Percentiles rank a stretch among this genome's conserved stretches.
Conservation (phyloP, 2,113 vertebrate species). For the Theristicus caerulescens region DNA sequence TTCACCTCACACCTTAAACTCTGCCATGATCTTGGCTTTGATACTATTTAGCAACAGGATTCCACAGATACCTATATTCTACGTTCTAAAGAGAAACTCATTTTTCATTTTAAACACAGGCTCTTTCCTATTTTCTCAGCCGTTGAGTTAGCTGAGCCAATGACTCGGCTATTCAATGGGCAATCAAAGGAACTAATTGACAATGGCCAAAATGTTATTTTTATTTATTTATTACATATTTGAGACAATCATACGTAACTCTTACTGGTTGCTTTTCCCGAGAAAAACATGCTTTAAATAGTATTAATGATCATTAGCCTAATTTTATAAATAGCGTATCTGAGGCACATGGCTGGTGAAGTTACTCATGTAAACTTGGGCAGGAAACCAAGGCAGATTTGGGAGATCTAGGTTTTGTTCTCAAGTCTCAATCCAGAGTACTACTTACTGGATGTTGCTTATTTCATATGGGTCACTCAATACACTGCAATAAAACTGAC, state of each 20-base stretch:
- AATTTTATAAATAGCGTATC: background rate
- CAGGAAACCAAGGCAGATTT: background rate
- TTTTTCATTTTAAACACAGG: background rate
- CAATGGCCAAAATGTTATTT: background rate
- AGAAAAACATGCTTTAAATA: background rate
- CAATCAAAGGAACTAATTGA: background rate
- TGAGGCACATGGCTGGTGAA: background rate
- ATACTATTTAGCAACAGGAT: background rate
- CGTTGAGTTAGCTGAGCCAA: background rate
- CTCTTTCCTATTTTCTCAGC: background rate
- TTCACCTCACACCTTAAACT: background rate
- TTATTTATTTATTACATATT: background rate
- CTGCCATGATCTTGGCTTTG: background rate
- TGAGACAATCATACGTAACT: background rate
- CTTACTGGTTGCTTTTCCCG: background rate
- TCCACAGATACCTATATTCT: background rate
- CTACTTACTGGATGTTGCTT: background rate
- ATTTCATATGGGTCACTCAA: background rate
- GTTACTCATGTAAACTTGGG: background rate
- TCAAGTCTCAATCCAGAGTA: background rate
- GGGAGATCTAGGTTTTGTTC: background rate
- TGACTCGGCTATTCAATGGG: background rate
- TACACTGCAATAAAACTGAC: background rate
- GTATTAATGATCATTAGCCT: background rate
- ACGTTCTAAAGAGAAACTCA: background rate